Conservation (phyloP, 2,888 invertebrate genomes). For the Trichacis sp. region DNA sequence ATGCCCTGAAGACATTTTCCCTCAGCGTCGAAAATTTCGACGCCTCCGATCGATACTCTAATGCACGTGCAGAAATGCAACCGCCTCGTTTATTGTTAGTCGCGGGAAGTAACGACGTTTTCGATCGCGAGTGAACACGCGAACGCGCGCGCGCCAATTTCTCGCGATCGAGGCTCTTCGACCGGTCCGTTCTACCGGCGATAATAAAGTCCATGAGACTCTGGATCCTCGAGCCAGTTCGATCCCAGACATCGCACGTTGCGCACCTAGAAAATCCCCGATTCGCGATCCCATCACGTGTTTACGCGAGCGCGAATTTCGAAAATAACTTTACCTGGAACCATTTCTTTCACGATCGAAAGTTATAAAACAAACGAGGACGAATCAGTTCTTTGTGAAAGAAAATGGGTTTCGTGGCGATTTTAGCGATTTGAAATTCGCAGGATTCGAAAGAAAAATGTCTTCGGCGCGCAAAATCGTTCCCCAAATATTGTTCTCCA, state of each 20-base stretch:
- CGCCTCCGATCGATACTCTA: neutral
- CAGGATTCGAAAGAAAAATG: neutral
- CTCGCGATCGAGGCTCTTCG: slow-evolving; percentile 32
- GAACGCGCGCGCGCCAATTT: slow-evolving; percentile 25
- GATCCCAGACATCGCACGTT: slow-evolving; percentile 48
- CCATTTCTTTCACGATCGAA: no score
- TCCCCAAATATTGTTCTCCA: no score
- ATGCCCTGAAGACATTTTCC: no score
- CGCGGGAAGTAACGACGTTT: slow-evolving; percentile 1
- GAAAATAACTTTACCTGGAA: no score
- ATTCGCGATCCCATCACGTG: neutral
- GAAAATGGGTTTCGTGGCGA: neutral
- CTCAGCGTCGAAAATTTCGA: neutral
- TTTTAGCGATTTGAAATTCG: neutral
- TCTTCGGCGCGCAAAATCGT: no score
- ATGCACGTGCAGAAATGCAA: slow-evolving; percentile 8
- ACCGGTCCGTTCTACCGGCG: slow-evolving; percentile 44
- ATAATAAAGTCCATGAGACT: slow-evolving; percentile 52
- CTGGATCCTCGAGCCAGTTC: slow-evolving; percentile 50
- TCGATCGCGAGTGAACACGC: slow-evolving; percentile 5
- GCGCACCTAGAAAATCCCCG: slow-evolving; percentile 29
- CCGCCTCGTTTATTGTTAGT: neutral
- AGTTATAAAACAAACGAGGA: no score
- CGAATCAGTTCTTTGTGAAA: no score
- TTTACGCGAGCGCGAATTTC: neutral